Evolutionary conservation across 2,888 invertebrate species (phyloP), one percentile per base, ranked within the genome.

Genomic region (Melieria crassipennis): DNA sequence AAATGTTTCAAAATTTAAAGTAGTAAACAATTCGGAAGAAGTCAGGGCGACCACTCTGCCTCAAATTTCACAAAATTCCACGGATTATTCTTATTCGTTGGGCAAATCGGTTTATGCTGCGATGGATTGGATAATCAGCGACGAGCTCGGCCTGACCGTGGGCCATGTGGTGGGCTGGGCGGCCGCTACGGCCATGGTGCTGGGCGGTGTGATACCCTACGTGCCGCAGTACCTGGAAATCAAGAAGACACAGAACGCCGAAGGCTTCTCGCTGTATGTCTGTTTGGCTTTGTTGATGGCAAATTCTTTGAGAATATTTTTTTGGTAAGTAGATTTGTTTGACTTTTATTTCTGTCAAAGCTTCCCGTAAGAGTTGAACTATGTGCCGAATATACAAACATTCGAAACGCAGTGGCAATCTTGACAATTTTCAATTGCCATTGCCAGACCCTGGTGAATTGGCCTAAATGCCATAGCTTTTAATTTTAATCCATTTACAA

Each of bases 141-240:
- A 92, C 84, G 92, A 92, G 82, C 86, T 92, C 82, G 91, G 92
- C 70, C 87, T 93, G 65, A 93, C 93, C 13, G 90, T 95, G 75
- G 91, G 92, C 66, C 92, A 93, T 83, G 87, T 95, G 73, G 91
- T 93, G 50, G 92, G 92, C 72, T 94, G 93, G 92, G 89, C 91
- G 70, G 94, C 94, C 78, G 93, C 94, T 74, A 91, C 92, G 72
- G 95, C 95, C 75, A 98, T 98, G 95, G 94, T 98, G 74, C 91
- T 98, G 80, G 98, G 98, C 69, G 98, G 98, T 78, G 92, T 97
- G 56, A 92, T 97, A 75, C 98, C 98, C 45, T 99, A 97, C 84
- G 93, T 99, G 79, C 98, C 98, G 52, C 98, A 98, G 84, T 99
- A 98, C 85, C 90, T 92, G 78, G 97, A 99, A 88, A 99, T 99